Conservation (phyloP, 2,797 vertebrate genomes). For the Sebastolobus altivelis region DNA sequence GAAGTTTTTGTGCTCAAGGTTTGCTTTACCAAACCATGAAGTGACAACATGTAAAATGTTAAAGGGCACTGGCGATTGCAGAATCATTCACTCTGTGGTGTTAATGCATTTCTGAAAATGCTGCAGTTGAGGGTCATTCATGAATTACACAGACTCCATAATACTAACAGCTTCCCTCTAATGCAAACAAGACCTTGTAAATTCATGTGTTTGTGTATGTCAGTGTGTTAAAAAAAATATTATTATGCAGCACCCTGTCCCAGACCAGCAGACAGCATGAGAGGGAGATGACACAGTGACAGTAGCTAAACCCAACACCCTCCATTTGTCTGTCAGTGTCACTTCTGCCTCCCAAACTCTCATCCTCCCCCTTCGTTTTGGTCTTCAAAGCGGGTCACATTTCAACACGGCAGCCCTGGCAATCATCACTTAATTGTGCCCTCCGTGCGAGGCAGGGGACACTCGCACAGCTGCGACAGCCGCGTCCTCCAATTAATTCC, state of each 20-base stretch:
- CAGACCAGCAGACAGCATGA: slow-evolving; percentile 38
- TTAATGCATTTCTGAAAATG: slow-evolving; percentile 29
- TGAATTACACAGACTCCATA: not conserved
- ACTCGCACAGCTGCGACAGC: slow-evolving; percentile 54
- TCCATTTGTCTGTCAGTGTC: slow-evolving; percentile 67
- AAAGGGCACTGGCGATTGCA: slow-evolving; percentile 5
- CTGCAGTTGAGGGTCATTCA: slow-evolving; percentile 13
- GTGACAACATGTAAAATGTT: not conserved
- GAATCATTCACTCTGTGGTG: slow-evolving; percentile 5
- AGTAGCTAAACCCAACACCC: slow-evolving; percentile 42
- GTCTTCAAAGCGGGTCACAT: slow-evolving; percentile 65
- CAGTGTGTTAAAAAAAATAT: slow-evolving; percentile 34
- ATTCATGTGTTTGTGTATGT: not conserved
- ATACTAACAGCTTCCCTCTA: not conserved
- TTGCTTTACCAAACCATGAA: slow-evolving; percentile 3
- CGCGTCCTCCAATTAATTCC: slow-evolving; percentile 76
- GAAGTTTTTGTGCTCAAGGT: slow-evolving; percentile 11
- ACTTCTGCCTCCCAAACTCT: slow-evolving; percentile 17
- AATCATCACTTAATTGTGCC: slow-evolving; percentile 69
- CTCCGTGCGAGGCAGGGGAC: slow-evolving; percentile 54
- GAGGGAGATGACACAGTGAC: slow-evolving; percentile 40
- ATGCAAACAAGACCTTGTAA: slow-evolving; percentile 25
- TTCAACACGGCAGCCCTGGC: slow-evolving; percentile 54
- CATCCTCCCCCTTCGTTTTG: slow-evolving; percentile 1
- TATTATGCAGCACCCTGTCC: slow-evolving; percentile 26